These are phyloP conservation scores for Spodoptera frugiperda DNA, from an alignment of 1,140 invertebrate genomes.

Conservation along the genomic window DNA sequence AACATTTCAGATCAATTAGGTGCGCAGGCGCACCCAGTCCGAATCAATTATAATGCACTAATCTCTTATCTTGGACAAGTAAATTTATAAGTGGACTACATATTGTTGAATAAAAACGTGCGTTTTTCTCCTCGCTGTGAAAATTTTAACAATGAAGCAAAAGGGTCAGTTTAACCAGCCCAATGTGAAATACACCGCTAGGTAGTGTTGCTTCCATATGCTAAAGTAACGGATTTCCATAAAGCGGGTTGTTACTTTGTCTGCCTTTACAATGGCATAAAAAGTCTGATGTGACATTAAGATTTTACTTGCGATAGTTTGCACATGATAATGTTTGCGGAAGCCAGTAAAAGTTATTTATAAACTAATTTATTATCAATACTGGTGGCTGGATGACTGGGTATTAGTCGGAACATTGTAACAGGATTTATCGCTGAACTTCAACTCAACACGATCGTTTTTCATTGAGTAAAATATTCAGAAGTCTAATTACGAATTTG, in stretches of 20 bases:
- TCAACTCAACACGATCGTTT: slow-evolving; percentile 2
- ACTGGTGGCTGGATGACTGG: slow-evolving; percentile 21
- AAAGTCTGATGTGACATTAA: no score
- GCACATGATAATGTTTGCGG: neutral
- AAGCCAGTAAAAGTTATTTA: slow-evolving; percentile 5
- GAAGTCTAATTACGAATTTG: no score
- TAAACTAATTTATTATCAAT: slow-evolving; percentile 35
- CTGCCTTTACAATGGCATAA: no score
- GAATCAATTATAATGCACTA: slow-evolving; percentile 43
- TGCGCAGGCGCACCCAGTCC: slow-evolving; percentile 32
- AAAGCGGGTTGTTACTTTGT: no score
- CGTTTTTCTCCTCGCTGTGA: neutral
- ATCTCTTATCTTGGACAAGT: slow-evolving; percentile 23
- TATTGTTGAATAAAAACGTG: neutral
- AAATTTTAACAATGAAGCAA: no score
- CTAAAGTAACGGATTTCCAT: no score
- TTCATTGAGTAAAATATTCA: slow-evolving; percentile 5
- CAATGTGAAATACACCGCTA: no score
- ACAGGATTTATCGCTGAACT: neutral
- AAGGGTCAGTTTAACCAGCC: no score
- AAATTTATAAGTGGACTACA: slow-evolving; percentile 2
- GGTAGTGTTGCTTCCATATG: no score
- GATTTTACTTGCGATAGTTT: no score
- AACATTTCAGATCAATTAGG: slow-evolving; percentile 40
- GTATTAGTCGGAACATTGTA: slow-evolving; percentile 25